Base-by-base conservation (phyloP, 2,888 invertebrate genomes). In the Drosophila pullipes region DNA sequence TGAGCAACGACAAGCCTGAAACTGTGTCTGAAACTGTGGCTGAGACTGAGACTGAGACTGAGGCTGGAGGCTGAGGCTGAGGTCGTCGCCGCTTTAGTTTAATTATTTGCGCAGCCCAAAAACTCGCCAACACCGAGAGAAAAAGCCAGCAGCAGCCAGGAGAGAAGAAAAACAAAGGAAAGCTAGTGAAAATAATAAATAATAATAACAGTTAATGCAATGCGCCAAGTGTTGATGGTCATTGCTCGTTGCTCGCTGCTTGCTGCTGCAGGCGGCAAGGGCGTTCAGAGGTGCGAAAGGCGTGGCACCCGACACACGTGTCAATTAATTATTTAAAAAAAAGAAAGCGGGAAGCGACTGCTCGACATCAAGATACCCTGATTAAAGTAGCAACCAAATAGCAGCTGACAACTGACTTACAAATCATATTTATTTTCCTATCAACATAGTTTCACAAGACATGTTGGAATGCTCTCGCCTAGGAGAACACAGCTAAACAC, bases 311-410 rank as follows among this genome's bases (percentile, higher is more conserved):
- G 31, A 76, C 79, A 79, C 77, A 83, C 85, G 81, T 84, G 84
- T 82, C 89, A 89, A 89, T 89, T 89, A 89, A 89, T 88, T 85
- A 84, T 71, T 35, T 0, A 35, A 16, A 77, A 73, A 69, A 54
- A 74, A 67, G 58, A 11, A 54, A 9, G 41, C 25, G 22, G 30
- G 47, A 28, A 10, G 30, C 52, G 55, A 61, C 25, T 50, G 66
- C 30, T 22, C 37, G 47, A 63, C 49, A 22, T 10, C 37, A 7
- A 35, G 37, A 64, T 77, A 63, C 53, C 77, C 76, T 61, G 16
- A 1, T 16, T 4, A 4, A 47, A 25, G 4, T 1, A 4, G 22
- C 47, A 22, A 16, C 9, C 47, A 47, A 25, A 7, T 16, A 4
- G 22, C 22, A 47, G 16, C 7, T 5, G n/a, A 16, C 47, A 7